Percentiles rank a stretch among this genome's conserved stretches.
phyloP scores from a whole-genome alignment of 2,888 invertebrate species.

The Drosophila nigricruria region DNA sequence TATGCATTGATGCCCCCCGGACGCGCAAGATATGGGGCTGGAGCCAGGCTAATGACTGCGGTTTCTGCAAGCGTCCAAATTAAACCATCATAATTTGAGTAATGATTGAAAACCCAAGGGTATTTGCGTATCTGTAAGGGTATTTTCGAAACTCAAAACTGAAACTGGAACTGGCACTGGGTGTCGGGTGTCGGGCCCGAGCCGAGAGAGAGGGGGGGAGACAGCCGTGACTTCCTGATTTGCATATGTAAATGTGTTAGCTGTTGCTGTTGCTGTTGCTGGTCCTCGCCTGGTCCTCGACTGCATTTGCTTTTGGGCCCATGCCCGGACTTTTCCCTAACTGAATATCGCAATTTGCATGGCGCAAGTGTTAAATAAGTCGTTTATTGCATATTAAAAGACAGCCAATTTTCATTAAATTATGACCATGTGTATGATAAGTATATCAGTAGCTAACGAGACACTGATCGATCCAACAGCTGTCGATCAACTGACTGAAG shows the following conservation, averaged over 20 bases:
- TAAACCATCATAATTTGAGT: conserved; percentile 80
- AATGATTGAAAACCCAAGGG: conserved; percentile 79
- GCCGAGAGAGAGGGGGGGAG: not conserved
- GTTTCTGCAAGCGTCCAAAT: conserved; percentile 65
- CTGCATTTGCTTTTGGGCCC: conserved; percentile 35
- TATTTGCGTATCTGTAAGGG: conserved; percentile 59
- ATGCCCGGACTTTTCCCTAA: conserved; percentile 63
- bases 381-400: conserved; percentile 78
- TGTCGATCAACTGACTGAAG: conserved; percentile 1
- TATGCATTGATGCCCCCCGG: conserved; percentile 66
- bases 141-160: conserved; percentile 33
- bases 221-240: conserved; percentile 53
- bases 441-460: conserved; percentile 63
- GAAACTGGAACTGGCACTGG: conserved; percentile 12
- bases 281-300: conserved; percentile 17
- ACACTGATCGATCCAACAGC: conserved; percentile 70
- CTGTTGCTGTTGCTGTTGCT: conserved; percentile 13
- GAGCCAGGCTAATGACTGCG: conserved; percentile 69
- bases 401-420: conserved; percentile 76
- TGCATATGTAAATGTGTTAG: conserved; percentile 74
- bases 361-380: conserved; percentile 77
- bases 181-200: not conserved
- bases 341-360: conserved; percentile 78
- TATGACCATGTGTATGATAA: conserved; percentile 57
- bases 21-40: conserved; percentile 7